Base-by-base conservation (phyloP, 2,797 vertebrate species). In the Schizopygopsis pylzovi region DNA sequence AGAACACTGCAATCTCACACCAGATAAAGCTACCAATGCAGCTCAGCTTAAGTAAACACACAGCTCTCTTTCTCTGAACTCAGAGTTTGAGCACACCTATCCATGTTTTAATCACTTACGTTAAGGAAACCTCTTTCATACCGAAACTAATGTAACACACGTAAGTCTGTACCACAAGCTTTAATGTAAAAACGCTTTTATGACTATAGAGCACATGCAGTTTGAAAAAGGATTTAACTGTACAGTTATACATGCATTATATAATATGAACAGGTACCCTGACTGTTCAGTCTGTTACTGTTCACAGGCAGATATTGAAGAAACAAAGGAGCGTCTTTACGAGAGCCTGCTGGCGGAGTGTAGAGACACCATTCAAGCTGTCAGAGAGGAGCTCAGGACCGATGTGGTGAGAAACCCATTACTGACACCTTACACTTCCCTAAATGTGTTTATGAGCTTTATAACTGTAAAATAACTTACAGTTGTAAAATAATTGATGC, bases 351-450 rank as follows among this genome's bases (percentile, higher is more conserved):
- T 99, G 93, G 97, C 96, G 0, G 98, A 99, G 92, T 99, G 98
- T 90, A 96, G 98, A 93, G 98, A 99, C 90, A 98, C 98, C 88
- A 97, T 99, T 90, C 98, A 99, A 92, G 97, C 97, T 5, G 97
- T 99, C 61, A 95, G 96, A 84, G 98, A 99, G 71, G 98, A 99
- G 47, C 93, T 99, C 63, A 98, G 97, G 94, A 95, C 93, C 0
- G 98, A 99, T 83, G 95, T 96, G 95, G 98, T 99, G 90, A 93
- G 94, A 77, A 13, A 1, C 0, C 8, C 37, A 33, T 9, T 61
- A 13, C 11, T 25, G 15, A n/a, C 25, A 39, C 15, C 18, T 7
- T 77, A 45, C 63, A 45, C 25, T 52, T 59, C 25, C 28, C 28
- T 16, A 7, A 68, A 28, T 43, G 4, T 56, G 47, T 47, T 18